These are phyloP conservation scores for Limulus polyphemus DNA, from an alignment of 2,888 invertebrate genomes.

Conservation along the genomic window DNA sequence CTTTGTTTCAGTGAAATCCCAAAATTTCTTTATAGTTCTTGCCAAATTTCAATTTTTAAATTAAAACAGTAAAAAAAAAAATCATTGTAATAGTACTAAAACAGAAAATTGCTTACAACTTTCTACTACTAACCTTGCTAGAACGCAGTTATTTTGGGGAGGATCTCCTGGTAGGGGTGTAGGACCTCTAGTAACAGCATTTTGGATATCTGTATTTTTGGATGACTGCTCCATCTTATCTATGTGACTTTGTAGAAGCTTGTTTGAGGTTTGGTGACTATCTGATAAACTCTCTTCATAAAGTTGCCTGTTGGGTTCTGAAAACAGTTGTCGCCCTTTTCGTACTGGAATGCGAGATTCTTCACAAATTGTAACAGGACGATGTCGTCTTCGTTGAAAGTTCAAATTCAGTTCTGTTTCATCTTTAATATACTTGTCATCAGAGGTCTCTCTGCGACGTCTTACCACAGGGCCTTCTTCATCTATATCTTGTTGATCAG, in stretches of 20 bases:
- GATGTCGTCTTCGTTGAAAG: background rate
- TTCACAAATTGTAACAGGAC: background rate
- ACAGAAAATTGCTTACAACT: background rate
- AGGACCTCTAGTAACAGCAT: background rate
- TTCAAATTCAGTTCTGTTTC: background rate
- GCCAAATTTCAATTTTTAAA: too few species aligned
- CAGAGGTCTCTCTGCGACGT: background rate
- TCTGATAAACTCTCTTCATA: background rate
- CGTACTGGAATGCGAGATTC: constrained; percentile 17
- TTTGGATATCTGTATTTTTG: background rate
- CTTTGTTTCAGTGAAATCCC: too few species aligned
- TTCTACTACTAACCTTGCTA: constrained; percentile 12
- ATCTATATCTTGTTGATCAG: too few species aligned
- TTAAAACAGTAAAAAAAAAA: too few species aligned
- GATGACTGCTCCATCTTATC: background rate
- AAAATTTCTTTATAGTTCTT: too few species aligned
- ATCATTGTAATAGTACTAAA: background rate
- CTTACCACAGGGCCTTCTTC: too few species aligned
- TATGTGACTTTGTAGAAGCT: background rate
- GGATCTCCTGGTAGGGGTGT: constrained; percentile 13
- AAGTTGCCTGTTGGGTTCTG: constrained; percentile 4
- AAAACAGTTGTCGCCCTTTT: constrained; percentile 6
- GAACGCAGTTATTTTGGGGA: constrained; percentile 10
- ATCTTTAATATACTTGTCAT: background rate
- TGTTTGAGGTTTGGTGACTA: background rate